Conservation (phyloP, 1,140 invertebrate species). For the Teleopsis dalmanni region DNA sequence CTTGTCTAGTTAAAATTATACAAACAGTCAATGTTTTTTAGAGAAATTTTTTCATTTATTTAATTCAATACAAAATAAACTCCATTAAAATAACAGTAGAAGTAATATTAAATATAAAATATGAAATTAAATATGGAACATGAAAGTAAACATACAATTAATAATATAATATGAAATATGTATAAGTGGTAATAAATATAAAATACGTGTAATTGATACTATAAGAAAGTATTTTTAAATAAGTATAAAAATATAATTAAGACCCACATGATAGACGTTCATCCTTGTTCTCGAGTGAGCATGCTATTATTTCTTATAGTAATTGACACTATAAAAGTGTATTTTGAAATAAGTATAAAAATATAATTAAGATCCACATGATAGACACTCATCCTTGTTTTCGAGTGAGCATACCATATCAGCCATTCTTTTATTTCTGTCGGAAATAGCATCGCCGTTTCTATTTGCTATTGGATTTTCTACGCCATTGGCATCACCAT, state of each 20-base stretch:
- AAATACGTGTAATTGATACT: too few species aligned
- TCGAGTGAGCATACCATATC: conserved; percentile 77
- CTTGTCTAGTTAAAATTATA: too few species aligned
- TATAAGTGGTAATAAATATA: too few species aligned
- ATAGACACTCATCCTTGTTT: conserved; percentile 82
- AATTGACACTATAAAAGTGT: neutral
- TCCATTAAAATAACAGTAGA: too few species aligned
- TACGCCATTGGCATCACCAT: conserved; percentile 27
- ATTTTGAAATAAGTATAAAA: neutral
- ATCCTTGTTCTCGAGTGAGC: conserved; percentile 83
- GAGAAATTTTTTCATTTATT: too few species aligned
- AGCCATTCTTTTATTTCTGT: conserved; percentile 58
- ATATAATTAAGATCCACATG: conserved; percentile 56
- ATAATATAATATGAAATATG: too few species aligned
- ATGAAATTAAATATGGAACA: too few species aligned
- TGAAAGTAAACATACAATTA: too few species aligned
- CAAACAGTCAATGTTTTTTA: too few species aligned
- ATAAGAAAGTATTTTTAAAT: neutral
- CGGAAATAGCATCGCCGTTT: conserved; percentile 13
- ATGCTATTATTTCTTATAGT: too few species aligned
- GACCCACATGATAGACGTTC: conserved; percentile 75
- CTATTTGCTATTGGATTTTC: neutral
- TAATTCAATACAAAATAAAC: too few species aligned
- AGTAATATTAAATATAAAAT: too few species aligned
- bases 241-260: conserved; percentile 2